Conservation (phyloP, 2,888 invertebrate species). For the Barypeithes pellucidus region DNA sequence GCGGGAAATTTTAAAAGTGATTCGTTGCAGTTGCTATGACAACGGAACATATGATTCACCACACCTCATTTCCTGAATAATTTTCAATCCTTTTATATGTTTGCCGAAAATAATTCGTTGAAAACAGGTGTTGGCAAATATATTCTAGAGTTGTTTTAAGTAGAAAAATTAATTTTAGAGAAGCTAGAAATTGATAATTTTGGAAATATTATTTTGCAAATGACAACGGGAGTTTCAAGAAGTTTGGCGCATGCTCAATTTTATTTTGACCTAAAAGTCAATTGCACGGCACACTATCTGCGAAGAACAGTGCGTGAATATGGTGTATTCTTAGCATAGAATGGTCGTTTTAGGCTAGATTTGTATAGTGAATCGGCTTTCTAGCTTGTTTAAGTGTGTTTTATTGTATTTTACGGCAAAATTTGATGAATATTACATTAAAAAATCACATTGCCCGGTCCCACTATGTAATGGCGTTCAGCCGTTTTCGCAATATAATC, state of each 20-base stretch:
- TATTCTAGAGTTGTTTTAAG: constrained; percentile 3
- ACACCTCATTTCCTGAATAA: constrained; percentile 55
- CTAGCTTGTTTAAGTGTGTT: constrained; percentile 51
- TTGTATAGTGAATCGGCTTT: constrained; percentile 52
- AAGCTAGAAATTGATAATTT: constrained; percentile 15
- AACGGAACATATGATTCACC: constrained; percentile 62
- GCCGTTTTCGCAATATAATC: constrained; percentile 62
- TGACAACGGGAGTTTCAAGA: constrained; percentile 57
- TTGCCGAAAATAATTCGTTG: constrained; percentile 7
- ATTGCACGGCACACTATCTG: constrained; percentile 61
- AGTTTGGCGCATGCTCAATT: constrained; percentile 56
- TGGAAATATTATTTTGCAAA: constrained; percentile 46
- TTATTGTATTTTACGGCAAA: constrained; percentile 50
- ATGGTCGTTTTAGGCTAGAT: constrained; percentile 56
- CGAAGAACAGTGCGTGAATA: constrained; percentile 60
- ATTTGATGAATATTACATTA: constrained; percentile 46
- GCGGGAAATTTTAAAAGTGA: constrained; percentile 44
- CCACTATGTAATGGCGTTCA: constrained; percentile 61
- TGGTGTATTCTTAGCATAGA: constrained; percentile 60
- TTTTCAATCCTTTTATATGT: constrained; percentile 16
- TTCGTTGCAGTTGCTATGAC: constrained; percentile 56
- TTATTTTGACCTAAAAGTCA: constrained; percentile 60
- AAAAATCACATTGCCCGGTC: constrained; percentile 61
- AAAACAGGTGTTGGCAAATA: not conserved
- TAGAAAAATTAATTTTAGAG: constrained; percentile 14